Evolutionary conservation across 2,797 vertebrate species (phyloP), one percentile per base, ranked within the genome.

Genomic region (Glossophaga mutica): DNA sequence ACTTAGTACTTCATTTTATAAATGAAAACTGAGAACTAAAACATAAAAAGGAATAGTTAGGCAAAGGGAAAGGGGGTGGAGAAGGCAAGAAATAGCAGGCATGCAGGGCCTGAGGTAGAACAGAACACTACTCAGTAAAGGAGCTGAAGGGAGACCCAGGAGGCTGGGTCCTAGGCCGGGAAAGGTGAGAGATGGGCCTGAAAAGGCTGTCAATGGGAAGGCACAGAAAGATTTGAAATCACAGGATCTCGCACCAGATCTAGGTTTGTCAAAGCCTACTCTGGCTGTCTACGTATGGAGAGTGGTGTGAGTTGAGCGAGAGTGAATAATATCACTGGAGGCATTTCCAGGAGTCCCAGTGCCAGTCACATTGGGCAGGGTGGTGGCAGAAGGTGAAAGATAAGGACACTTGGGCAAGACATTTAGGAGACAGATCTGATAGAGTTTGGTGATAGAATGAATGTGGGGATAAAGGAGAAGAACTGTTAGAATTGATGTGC

Each of bases 1-100:
- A 67, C 34, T 83, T 37, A 70, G 4, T 15, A 82, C 71, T 77
- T 90, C 42, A 34, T 86, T 55, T 76, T 24, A 16, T 55, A 87
- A 42, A 90, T 37, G 26, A 90, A 94, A 94, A 70, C 34, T 46
- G 52, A 90, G 48, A 92, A 79, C 16, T 71, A 46, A 93, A 83
- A 34, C 39, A 90, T 65, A 87, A 62, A 90, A 86, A 50, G 57
- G 67, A 70, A 68, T 65, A 50, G 26, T 42, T 44, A 76, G 37
- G 10, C 19, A 79, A 59, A 88, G 44, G 4, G 24, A 79, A 59
- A 88, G 44, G 4, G 24, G 19, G 7, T 18, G 19, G 24, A 32
- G 24, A 74, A 29, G 44, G 26, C 24, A 67, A 78, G 34, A 37
- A 59, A 79, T 9, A 42, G 65, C 10, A 21, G 10, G 7, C 0